These are phyloP conservation scores for Urosaurus nigricauda DNA, from an alignment of 2,797 vertebrate genomes.

Conservation along the genomic window DNA sequence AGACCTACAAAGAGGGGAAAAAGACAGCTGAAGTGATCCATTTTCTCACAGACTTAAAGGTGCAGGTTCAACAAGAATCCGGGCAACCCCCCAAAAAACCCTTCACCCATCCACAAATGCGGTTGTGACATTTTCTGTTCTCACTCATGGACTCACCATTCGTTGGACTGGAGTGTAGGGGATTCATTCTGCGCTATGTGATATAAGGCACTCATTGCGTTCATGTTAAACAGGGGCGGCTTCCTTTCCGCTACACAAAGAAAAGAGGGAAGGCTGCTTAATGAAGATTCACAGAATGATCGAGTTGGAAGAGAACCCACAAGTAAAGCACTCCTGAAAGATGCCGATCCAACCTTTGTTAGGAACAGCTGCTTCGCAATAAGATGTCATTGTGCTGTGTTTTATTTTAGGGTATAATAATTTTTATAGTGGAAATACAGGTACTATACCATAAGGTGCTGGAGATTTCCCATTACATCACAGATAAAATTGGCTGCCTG, in stretches of 20 bases:
- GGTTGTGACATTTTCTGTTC: conserved; percentile 51
- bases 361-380: too few relatives aligned
- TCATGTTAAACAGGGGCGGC: conserved; percentile 99
- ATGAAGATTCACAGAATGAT: background rate
- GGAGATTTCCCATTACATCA: too few relatives aligned
- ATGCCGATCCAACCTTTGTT: too few relatives aligned
- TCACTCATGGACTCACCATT: conserved; percentile 89
- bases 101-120: conserved; percentile 3
- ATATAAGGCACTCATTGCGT: conserved; percentile 99
- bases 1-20: conserved; percentile 84
- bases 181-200: conserved; percentile 99
- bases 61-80: conserved; percentile 22
- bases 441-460: too few relatives aligned
- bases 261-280: conserved; percentile 63
- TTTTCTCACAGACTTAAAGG: background rate
- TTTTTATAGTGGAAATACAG: too few relatives aligned
- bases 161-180: conserved; percentile 94
- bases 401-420: too few relatives aligned
- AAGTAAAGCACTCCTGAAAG: too few relatives aligned
- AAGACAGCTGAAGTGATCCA: conserved; percentile 24
- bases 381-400: too few relatives aligned
- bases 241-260: conserved; percentile 94
- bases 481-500: too few relatives aligned
- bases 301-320: conserved; percentile 37
- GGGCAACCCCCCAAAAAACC: conserved; percentile 59